Conservation (phyloP, 2,113 vertebrate species). For the Muntiacus muntjak region DNA sequence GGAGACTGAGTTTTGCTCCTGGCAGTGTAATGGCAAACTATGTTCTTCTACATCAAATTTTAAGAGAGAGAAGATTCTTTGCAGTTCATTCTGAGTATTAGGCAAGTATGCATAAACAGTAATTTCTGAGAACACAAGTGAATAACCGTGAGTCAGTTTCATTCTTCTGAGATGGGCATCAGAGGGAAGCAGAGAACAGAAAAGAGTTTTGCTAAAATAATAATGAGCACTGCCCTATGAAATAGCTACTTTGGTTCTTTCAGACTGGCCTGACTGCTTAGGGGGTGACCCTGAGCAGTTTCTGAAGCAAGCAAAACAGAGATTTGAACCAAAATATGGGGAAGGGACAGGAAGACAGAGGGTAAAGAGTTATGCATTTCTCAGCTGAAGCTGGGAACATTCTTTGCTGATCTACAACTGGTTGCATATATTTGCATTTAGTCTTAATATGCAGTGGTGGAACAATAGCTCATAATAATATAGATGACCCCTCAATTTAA, state of each 20-base stretch:
- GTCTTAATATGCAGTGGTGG: background rate
- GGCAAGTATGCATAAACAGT: background rate
- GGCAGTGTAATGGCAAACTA: background rate
- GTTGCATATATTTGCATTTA: background rate
- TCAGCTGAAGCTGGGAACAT: background rate
- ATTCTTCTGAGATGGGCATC: background rate
- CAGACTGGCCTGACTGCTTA: background rate
- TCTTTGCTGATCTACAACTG: background rate
- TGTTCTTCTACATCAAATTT: background rate
- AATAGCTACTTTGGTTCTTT: conserved; percentile 5
- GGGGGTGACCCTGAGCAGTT: background rate
- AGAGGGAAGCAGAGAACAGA: background rate
- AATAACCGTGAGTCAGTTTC: background rate
- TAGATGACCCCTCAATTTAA: background rate
- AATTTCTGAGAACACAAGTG: background rate
- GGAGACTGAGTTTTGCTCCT: background rate
- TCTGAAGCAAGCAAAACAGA: background rate
- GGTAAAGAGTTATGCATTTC: background rate
- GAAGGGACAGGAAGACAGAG: background rate
- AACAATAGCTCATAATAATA: background rate
- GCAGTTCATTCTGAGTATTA: background rate
- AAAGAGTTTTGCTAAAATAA: conserved; percentile 19
- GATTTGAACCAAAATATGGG: background rate
- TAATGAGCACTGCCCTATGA: background rate
- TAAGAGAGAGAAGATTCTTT: background rate